Evolutionary conservation across 1,140 invertebrate species (phyloP).

Genomic region (Brachionus calyciflorus): DNA sequence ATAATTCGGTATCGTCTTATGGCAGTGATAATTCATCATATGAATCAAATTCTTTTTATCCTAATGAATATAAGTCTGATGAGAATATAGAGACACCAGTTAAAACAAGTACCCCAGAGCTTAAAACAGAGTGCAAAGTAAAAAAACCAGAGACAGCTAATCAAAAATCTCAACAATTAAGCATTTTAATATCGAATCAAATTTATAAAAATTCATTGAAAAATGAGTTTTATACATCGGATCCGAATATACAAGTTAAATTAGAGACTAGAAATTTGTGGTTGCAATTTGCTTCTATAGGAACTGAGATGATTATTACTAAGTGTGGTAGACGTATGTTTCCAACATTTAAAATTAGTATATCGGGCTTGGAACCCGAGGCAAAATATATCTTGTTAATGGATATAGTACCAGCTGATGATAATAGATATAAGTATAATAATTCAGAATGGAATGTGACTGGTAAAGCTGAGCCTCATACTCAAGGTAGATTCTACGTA

Average conservation of each 20-base stretch:
- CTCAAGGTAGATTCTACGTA: conserved; percentile 20
- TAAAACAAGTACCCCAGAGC: not conserved
- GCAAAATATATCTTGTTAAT: conserved; percentile 45
- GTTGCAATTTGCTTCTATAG: conserved; percentile 94
- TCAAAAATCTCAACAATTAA: not conserved
- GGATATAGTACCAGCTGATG: conserved; percentile 46
- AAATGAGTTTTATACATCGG: conserved; percentile 3
- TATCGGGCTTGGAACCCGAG: conserved; percentile 9
- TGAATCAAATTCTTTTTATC: too few relatives aligned
- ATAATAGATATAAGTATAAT: conserved; percentile 47
- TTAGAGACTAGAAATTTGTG: conserved; percentile 72
- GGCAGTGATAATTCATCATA: not conserved
- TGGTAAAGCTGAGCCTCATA: conserved; percentile 47
- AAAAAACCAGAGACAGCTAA: not conserved
- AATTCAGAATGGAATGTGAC: conserved; percentile 45
- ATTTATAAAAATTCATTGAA: conserved; percentile 26
- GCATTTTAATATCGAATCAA: not conserved
- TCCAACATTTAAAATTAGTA: conserved; percentile 36
- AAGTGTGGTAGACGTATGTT: conserved; percentile 63
- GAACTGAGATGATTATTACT: conserved; percentile 98
- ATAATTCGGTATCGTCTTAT: not conserved
- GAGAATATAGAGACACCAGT: not conserved
- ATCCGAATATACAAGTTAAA: conserved; percentile 34
- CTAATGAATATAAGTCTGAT: too few relatives aligned
- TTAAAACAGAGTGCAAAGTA: not conserved